Evolutionary conservation across 2,797 vertebrate genomes (phyloP).

Genomic region (Glossophaga mutica): DNA sequence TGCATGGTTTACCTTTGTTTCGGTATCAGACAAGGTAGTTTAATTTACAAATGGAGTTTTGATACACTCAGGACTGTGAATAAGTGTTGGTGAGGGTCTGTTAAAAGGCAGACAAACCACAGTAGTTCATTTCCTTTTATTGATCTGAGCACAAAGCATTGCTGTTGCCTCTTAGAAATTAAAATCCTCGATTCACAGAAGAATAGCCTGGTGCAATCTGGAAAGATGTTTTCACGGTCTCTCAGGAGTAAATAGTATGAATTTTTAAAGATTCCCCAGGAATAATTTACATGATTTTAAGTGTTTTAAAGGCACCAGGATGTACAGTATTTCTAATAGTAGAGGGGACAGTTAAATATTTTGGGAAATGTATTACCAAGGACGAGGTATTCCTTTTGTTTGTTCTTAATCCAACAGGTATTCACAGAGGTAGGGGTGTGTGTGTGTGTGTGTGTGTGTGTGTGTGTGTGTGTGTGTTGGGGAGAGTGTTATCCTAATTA

Average conservation of each 20-base stretch:
- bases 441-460: neutral
- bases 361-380: slow-evolving; percentile 30
- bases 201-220: slow-evolving; percentile 34
- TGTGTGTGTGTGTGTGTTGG: neutral
- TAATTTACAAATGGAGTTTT: slow-evolving; percentile 59
- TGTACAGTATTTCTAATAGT: slow-evolving; percentile 32
- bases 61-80: slow-evolving; percentile 30
- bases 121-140: slow-evolving; percentile 63
- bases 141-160: slow-evolving; percentile 56
- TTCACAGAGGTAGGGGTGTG: neutral
- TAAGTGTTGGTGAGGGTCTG: neutral
- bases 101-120: slow-evolving; percentile 28
- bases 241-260: slow-evolving; percentile 76
- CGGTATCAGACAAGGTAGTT: neutral
- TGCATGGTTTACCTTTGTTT: neutral
- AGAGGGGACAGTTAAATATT: slow-evolving; percentile 23
- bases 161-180: slow-evolving; percentile 59
- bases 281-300: slow-evolving; percentile 76
- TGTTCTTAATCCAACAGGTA: neutral
- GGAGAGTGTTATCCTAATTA: neutral
- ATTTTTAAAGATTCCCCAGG: slow-evolving; percentile 71
- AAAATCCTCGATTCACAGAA: slow-evolving; percentile 50
- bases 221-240: slow-evolving; percentile 59
- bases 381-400: neutral
- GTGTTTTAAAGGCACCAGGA: slow-evolving; percentile 57